These are phyloP conservation scores for Teleiodes luculella DNA, from an alignment of 2,888 invertebrate genomes.

Conservation along the genomic window DNA sequence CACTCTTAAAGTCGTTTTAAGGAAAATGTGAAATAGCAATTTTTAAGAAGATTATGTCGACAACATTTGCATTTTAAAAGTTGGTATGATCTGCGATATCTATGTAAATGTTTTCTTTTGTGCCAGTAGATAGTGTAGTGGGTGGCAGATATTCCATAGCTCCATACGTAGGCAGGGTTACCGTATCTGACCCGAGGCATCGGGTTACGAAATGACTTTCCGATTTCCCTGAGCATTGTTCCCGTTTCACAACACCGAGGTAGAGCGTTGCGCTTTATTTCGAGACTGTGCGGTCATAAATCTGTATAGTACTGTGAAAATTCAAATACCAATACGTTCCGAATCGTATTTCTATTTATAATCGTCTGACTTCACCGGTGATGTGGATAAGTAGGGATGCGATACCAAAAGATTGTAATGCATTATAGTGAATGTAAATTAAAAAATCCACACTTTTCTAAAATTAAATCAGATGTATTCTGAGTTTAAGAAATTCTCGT, in stretches of 20 bases:
- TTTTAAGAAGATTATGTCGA: neutral
- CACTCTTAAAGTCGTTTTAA: no score
- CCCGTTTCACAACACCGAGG: constrained; percentile 31
- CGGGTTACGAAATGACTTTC: constrained; percentile 9
- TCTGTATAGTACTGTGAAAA: constrained; percentile 48
- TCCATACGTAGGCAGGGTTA: constrained; percentile 2
- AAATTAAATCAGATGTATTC: no score
- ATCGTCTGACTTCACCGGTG: constrained; percentile 55
- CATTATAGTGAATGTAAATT: no score
- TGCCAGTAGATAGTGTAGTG: neutral
- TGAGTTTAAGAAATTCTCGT: no score
- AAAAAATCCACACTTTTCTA: no score
- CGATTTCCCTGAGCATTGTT: constrained; percentile 26
- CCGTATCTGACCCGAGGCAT: constrained; percentile 1
- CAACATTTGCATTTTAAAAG: neutral
- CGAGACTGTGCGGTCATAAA: constrained; percentile 40
- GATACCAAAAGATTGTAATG: neutral
- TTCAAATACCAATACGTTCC: constrained; percentile 46
- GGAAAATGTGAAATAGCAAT: no score
- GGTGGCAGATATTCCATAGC: neutral
- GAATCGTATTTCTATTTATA: constrained; percentile 62
- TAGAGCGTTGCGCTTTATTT: constrained; percentile 38
- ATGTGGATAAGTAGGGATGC: constrained; percentile 15
- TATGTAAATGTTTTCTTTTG: neutral
- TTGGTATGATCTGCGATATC: neutral